Evolutionary conservation across 2,888 invertebrate genomes (phyloP).

Genomic region (Rhyacophila evoluta): DNA sequence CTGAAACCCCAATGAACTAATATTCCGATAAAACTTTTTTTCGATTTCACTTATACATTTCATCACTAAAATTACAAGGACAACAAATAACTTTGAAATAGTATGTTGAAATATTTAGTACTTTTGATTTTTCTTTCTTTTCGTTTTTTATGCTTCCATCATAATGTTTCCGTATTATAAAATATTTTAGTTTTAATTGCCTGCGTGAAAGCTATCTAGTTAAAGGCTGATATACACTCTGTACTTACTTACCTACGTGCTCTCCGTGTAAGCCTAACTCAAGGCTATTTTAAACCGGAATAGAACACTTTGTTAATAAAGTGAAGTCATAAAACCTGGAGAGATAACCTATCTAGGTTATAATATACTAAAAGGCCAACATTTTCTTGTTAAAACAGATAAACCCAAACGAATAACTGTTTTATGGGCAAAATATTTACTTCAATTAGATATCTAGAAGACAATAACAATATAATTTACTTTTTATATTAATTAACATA

Average conservation of each 20-base stretch:
- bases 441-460: background rate
- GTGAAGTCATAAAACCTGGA: slow-evolving; percentile 30
- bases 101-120: too few relatives aligned
- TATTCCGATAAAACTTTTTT: too few relatives aligned
- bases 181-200: background rate
- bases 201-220: slow-evolving; percentile 7
- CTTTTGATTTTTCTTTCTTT: too few relatives aligned
- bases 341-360: slow-evolving; percentile 33
- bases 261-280: slow-evolving; percentile 11
- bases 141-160: too few relatives aligned
- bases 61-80: too few relatives aligned
- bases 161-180: background rate
- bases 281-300: slow-evolving; percentile 28
- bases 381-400: slow-evolving; percentile 18
- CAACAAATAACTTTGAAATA: too few relatives aligned
- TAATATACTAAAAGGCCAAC: slow-evolving; percentile 28
- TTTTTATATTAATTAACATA: background rate
- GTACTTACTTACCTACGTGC: background rate
- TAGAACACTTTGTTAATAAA: slow-evolving; percentile 37
- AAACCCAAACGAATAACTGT: slow-evolving; percentile 5
- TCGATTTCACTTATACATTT: too few relatives aligned
- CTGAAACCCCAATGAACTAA: too few relatives aligned
- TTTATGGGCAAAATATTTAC: background rate
- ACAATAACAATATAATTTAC: background rate
- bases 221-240: background rate